Evolutionary conservation across 2,888 invertebrate genomes (phyloP), one percentile per base, ranked within the genome.

Genomic region (Caenorhabditis parvicauda): DNA sequence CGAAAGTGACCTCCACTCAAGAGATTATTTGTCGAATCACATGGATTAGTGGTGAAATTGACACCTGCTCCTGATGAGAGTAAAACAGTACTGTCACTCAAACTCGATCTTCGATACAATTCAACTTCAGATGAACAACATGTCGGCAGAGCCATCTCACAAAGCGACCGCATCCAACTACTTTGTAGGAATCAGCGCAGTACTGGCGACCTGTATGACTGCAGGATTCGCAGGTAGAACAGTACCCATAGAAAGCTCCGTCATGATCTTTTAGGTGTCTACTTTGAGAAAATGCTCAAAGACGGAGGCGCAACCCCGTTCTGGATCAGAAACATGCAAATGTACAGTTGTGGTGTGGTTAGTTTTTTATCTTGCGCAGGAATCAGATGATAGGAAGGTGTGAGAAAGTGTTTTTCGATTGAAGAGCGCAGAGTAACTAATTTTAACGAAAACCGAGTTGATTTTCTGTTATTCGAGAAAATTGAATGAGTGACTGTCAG

Each of bases 211-310:
- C 14, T 81, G 81, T 51, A 52, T 80, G n/a, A 80, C 79, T n/a
- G 81, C 81, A 25, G 82, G 81, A 44, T 81, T 81, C 57, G 81
- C 81, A 3, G 81, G 81, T 72, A 35, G 28, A 39, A 19, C n/a
- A 7, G 21, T 14, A 19, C 21, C 6, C 2, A 25, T 37, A 6
- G 9, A 53, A 25, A 46, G 27, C 7, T 2, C 21, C n/a, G n/a
- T 5, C n/a, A 7, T 7, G 21, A 39, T 35, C 17, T 52, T 50
- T 32, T 49, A 74, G 74, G 77, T 14, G 81, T 81, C 27, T 82
- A 81, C 54, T 81, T 82, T 50, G 81, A 81, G 64, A 80, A 74
- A 56, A 80, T 82, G 80, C 72, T 81, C 14, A 81, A 81, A 57
- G 79, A 81, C 54, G 75, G 75, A 1, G 70, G 75, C 21, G 50